Conservation (phyloP, 1,140 invertebrate species). For the Saccostrea echinata region DNA sequence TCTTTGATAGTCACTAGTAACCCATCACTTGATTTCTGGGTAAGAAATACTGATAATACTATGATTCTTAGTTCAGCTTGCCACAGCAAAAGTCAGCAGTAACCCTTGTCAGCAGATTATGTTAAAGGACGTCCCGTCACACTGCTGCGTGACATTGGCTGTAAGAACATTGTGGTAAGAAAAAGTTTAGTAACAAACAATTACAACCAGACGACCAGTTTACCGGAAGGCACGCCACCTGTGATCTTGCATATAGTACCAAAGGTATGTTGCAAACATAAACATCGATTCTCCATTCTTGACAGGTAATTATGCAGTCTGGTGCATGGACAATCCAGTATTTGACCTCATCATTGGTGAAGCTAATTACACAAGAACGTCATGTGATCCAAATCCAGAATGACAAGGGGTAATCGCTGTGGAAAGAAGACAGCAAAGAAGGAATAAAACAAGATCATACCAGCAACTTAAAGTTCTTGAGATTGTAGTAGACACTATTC, state of each 20-base stretch:
- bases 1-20: background rate
- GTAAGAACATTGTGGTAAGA: background rate
- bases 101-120: background rate
- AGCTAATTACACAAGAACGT: too few relatives aligned
- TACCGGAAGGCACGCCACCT: background rate
- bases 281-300: slow-evolving; percentile 3
- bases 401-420: background rate
- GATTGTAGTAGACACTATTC: background rate
- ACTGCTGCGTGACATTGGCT: too few relatives aligned
- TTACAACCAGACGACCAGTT: background rate
- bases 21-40: background rate
- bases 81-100: too few relatives aligned
- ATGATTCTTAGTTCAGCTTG: background rate
- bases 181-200: background rate
- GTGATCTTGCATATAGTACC: background rate
- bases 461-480: background rate
- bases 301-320: background rate
- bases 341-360: slow-evolving; percentile 24
- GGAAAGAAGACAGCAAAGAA: slow-evolving; percentile 7
- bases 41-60: background rate
- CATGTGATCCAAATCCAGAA: slow-evolving; percentile 1
- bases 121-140: background rate
- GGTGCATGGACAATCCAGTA: slow-evolving; percentile 36
- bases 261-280: background rate
- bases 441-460: background rate